Evolutionary conservation across 2,888 invertebrate species (phyloP).

Genomic region (Zele albiditarsus): DNA sequence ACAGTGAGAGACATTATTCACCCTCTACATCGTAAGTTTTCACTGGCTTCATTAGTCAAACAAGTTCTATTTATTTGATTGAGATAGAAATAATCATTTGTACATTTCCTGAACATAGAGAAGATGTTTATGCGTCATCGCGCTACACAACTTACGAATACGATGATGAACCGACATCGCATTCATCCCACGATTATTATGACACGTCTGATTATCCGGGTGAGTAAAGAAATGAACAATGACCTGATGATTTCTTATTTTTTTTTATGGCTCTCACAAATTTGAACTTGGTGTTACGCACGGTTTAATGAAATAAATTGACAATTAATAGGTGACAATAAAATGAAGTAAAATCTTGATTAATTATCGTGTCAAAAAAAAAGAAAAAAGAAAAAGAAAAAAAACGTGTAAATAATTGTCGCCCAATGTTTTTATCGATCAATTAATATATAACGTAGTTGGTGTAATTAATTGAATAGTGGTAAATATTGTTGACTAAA

Average conservation of each 20-base stretch:
- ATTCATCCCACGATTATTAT: conserved; percentile 73
- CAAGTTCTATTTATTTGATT: conserved; percentile 5
- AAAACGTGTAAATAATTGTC: not conserved
- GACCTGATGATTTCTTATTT: conserved; percentile 8
- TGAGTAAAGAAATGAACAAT: conserved; percentile 56
- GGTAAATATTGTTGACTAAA: conserved; percentile 10
- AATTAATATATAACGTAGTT: not conserved
- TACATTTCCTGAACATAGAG: conserved; percentile 50
- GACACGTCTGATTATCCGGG: conserved; percentile 73
- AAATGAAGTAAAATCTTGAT: not conserved
- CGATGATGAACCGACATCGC: conserved; percentile 67
- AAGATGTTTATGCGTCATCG: conserved; percentile 63
- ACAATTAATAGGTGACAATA: conserved; percentile 4
- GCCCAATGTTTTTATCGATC: not conserved
- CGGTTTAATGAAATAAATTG: conserved; percentile 12
- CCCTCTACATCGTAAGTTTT: conserved; percentile 64
- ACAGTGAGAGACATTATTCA: conserved; percentile 66
- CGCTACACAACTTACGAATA: conserved; percentile 69
- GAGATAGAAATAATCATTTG: conserved; percentile 2
- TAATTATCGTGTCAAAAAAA: conserved; percentile 9
- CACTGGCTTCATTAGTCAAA: conserved; percentile 9
- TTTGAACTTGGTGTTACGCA: not conserved
- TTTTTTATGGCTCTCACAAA: not conserved
- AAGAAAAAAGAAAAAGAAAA: not conserved
- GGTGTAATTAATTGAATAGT: conserved; percentile 28